Conservation (phyloP, 2,888 invertebrate species). For the Lutraria lutraria region DNA sequence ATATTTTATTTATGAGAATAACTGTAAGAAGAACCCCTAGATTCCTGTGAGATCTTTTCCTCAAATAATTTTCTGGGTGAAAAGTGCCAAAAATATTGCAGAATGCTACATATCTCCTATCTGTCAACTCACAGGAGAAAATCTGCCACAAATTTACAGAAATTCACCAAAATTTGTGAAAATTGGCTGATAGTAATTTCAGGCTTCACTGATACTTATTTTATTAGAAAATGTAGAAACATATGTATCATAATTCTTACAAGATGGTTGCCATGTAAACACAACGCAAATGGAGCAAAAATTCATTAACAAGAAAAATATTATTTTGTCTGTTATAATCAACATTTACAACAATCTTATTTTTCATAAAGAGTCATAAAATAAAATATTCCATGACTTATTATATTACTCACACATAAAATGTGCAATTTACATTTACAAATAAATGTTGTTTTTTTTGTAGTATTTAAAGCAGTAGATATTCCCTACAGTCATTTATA, state of each 20-base stretch:
- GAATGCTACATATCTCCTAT: constrained; percentile 51
- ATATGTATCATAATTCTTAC: constrained; percentile 55
- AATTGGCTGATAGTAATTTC: constrained; percentile 70
- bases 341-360: constrained; percentile 17
- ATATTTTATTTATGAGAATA: constrained; percentile 13
- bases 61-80: constrained; percentile 17
- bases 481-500: neutral
- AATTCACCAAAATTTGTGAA: constrained; percentile 68
- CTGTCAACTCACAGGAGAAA: constrained; percentile 56
- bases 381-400: neutral
- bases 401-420: neutral
- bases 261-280: constrained; percentile 33
- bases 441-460: neutral
- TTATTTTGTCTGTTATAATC: constrained; percentile 39
- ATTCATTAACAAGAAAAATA: constrained; percentile 45
- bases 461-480: neutral
- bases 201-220: constrained; percentile 68
- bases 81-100: constrained; percentile 1
- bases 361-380: constrained; percentile 1
- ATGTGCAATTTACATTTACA: constrained; percentile 23
- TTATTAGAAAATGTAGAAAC: constrained; percentile 58
- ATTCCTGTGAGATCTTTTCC: neutral
- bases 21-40: neutral
- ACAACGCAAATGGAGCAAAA: constrained; percentile 31
- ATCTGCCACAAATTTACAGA: constrained; percentile 61